Conservation (phyloP, 2,113 vertebrate species). For the Athene cunicularia region DNA sequence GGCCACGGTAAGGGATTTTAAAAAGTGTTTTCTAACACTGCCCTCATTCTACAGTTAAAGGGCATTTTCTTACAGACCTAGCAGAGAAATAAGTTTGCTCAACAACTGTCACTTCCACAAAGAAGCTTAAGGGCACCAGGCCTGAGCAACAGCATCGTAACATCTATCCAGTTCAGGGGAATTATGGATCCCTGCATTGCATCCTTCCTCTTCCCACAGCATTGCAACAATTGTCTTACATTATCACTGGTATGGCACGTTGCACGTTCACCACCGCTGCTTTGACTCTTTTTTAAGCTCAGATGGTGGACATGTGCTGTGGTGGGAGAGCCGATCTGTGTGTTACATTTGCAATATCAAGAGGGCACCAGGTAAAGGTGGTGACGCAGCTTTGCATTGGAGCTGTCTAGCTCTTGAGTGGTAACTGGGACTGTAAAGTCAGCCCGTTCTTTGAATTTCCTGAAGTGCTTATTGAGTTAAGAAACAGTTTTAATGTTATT, state of each 20-base stretch:
- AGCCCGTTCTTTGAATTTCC: background rate
- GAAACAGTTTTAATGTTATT: background rate
- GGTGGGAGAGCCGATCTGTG: accelerated
- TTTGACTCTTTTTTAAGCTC: background rate
- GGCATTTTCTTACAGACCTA: background rate
- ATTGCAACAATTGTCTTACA: background rate
- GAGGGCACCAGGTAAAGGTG: background rate
- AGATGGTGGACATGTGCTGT: background rate
- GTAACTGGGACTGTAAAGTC: background rate
- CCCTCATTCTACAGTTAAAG: background rate
- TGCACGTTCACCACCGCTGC: background rate
- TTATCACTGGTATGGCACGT: background rate
- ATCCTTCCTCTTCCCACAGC: background rate
- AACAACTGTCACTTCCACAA: background rate
- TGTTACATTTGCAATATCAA: accelerated
- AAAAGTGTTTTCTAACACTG: background rate
- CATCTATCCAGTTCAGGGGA: background rate
- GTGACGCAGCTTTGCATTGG: background rate
- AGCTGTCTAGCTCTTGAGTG: background rate
- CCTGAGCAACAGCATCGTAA: background rate
- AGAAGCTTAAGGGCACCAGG: background rate
- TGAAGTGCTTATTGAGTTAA: background rate
- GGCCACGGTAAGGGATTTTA: background rate
- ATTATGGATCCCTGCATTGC: background rate
- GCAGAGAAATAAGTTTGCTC: background rate